Conservation (phyloP, 2,113 vertebrate genomes). For the Chaetodon trifascialis region DNA sequence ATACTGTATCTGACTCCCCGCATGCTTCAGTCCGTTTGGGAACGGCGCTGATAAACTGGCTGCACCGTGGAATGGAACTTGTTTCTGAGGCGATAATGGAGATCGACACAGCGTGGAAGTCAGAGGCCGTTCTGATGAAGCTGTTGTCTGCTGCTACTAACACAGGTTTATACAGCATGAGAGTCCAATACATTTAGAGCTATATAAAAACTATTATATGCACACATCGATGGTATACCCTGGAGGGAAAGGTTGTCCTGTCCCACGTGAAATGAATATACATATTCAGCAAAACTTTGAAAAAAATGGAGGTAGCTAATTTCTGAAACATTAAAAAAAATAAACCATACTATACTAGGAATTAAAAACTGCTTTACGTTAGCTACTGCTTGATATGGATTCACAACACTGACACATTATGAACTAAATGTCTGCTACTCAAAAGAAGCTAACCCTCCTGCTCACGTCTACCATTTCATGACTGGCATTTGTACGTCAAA, state of each 20-base stretch:
- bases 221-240: constrained; percentile 43
- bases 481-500: constrained; percentile 1
- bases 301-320: constrained; percentile 71
- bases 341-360: constrained; percentile 41
- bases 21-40: constrained; percentile 32
- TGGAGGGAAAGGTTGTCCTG: background rate
- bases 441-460: constrained; percentile 12
- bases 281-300: constrained; percentile 26
- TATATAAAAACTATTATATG: constrained; percentile 26
- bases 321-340: constrained; percentile 41
- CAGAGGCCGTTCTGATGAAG: constrained; percentile 14
- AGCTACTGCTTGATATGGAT: constrained; percentile 37
- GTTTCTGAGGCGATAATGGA: constrained; percentile 29
- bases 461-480: background rate
- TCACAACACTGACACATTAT: constrained; percentile 30
- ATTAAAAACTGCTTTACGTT: constrained; percentile 42
- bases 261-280: constrained; percentile 30
- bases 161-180: background rate
- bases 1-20: constrained; percentile 54
- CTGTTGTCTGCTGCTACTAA: background rate
- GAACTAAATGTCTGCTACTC: constrained; percentile 38
- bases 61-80: constrained; percentile 41
- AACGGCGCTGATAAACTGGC: constrained; percentile 36
- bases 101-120: background rate
- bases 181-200: constrained; percentile 32